These are phyloP conservation scores for Hexactinellida sp. DNA, from an alignment of 37 sponge, comb jelly and placozoan genomes.

Conservation along the genomic window DNA sequence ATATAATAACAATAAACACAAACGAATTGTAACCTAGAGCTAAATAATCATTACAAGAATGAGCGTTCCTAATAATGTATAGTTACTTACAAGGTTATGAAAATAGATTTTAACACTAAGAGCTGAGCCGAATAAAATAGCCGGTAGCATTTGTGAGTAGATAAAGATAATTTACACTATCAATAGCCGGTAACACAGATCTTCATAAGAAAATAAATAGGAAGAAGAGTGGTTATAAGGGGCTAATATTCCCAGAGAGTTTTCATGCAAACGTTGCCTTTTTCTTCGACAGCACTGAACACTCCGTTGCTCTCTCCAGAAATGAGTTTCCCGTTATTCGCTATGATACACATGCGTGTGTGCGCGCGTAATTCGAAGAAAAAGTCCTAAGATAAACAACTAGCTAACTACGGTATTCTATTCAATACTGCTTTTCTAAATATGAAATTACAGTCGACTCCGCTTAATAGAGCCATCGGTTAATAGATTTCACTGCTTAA, in stretches of 20 bases:
- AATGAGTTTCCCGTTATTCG: conserved; percentile 56
- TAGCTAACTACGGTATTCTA: too few relatives aligned
- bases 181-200: conserved; percentile 13
- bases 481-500: too few relatives aligned
- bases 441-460: too few relatives aligned
- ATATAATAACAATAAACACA: conserved; percentile 1
- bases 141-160: conserved; percentile 9
- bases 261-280: neutral
- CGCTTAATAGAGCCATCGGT: too few relatives aligned
- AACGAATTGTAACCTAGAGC: conserved; percentile 4
- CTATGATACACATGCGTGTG: conserved; percentile 49
- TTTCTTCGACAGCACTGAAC: conserved; percentile 37
- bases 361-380: conserved; percentile 70
- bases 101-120: conserved; percentile 3
- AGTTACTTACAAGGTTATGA: neutral
- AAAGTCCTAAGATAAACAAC: conserved; percentile 32
- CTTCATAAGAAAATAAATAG: conserved; percentile 14
- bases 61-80: neutral
- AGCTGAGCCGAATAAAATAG: neutral
- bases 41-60: neutral
- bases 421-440: too few relatives aligned
- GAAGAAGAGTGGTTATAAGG: neutral
- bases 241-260: conserved; percentile 81
- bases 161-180: conserved; percentile 16
- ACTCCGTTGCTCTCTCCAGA: conserved; percentile 47